These are phyloP conservation scores for Aplochiton taeniatus DNA, from an alignment of 2,797 vertebrate genomes.

Conservation along the genomic window DNA sequence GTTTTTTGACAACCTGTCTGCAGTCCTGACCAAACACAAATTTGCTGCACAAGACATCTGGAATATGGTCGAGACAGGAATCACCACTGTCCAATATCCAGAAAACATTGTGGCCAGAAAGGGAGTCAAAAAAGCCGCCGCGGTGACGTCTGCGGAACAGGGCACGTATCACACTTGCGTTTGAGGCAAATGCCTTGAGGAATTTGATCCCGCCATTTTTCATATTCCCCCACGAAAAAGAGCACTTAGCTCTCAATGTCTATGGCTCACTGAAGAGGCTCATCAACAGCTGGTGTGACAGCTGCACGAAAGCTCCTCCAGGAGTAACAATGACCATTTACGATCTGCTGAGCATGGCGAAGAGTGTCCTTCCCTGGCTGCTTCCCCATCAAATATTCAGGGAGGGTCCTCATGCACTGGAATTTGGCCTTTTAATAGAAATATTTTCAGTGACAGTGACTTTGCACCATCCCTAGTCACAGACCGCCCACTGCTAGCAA, in stretches of 20 bases:
- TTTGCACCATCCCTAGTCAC: conserved; percentile 23
- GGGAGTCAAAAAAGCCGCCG: conserved; percentile 7
- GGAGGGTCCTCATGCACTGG: conserved; percentile 3
- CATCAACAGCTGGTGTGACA: not conserved
- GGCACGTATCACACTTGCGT: conserved; percentile 3
- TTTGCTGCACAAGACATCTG: conserved; percentile 15
- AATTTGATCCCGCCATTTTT: conserved; percentile 4
- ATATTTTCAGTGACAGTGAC: conserved; percentile 21
- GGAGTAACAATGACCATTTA: conserved; percentile 16
- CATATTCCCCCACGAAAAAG: conserved; percentile 11
- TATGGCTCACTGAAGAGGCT: conserved; percentile 13
- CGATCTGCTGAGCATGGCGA: conserved; percentile 13
- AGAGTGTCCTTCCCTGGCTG: conserved; percentile 8
- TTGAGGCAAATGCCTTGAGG: conserved; percentile 3
- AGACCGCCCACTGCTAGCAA: conserved; percentile 21
- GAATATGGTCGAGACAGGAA: conserved; percentile 7
- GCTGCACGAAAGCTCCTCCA: conserved; percentile 15
- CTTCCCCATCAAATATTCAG: conserved; percentile 12
- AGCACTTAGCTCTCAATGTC: conserved; percentile 18
- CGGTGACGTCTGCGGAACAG: conserved; percentile 9
- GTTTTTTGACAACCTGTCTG: conserved; percentile 5
- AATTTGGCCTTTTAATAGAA: conserved; percentile 13
- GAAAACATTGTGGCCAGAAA: conserved; percentile 3
- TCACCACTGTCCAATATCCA: not conserved
- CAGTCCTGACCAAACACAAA: not conserved